Base-by-base conservation (phyloP, 2,888 invertebrate genomes). In the Petrophora chlorosata region DNA sequence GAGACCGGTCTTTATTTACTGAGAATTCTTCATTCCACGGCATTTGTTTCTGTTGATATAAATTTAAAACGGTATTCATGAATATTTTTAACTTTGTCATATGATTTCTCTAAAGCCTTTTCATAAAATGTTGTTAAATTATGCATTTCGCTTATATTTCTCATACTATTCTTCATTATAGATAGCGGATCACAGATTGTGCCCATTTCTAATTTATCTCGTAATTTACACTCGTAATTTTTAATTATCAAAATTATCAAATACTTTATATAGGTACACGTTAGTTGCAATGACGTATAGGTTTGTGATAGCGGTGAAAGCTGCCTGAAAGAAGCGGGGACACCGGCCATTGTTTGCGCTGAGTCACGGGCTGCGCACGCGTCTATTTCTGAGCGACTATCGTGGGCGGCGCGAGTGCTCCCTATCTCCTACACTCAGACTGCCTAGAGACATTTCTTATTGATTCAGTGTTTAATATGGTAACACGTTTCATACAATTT, bases 281-380 rank as follows among this genome's bases (percentile, higher is more conserved):
- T 50, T 56, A 61, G 53, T 57, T 48, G 46, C 44, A 59, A 51
- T 67, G 71, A 69, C 63, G 63, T 70, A 59, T 32, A 25, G 16
- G n/a, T n/a, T n/a, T n/a, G 23, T 36, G 65, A 62, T 68, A 68
- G 72, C 73, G 73, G 78, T 78, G 79, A 82, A 83, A 84, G 79
- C 75, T 72, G 78, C 73, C 68, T 65, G 67, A n/a, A n/a, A n/a
- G n/a, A 63, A 65, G 66, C 77, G 78, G 81, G 78, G 29, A 78
- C 79, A 73, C 76, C 76, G 70, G 69, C 68, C 79, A 85, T 86
- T 88, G 86, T 87, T 80, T 82, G 76, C 46, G 78, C 71, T 87
- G 86, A 88, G 77, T 87, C 87, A 88, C 64, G 67, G 84, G 76
- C 84, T 80, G 80, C 79, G 85, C 80, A 71, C 82, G 82, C 82